Conservation (phyloP, 2,113 vertebrate species). For the Chunga burmeisteri region DNA sequence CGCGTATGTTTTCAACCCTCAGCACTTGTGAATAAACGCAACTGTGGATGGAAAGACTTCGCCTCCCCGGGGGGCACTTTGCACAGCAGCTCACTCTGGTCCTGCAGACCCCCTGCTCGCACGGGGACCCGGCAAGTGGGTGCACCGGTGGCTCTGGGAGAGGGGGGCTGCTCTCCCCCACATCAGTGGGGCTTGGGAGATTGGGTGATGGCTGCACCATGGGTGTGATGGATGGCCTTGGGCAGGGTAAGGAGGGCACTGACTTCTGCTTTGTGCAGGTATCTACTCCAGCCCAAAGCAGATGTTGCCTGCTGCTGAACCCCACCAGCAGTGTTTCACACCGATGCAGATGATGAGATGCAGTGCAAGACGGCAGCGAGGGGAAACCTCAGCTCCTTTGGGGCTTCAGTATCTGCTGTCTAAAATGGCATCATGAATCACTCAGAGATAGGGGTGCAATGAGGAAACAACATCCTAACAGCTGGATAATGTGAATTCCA, state of each 20-base stretch:
- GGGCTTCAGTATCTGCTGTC: not conserved
- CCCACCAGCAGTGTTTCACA: not conserved
- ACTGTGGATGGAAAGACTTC: not conserved
- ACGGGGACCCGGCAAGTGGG: not conserved
- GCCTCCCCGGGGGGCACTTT: not conserved
- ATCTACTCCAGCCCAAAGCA: not conserved
- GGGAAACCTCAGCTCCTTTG: not conserved
- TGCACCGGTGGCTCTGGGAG: not conserved
- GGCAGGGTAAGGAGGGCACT: not conserved
- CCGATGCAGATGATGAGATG: accelerated
- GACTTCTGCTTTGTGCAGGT: not conserved
- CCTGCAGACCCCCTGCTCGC: not conserved
- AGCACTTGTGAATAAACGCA: not conserved
- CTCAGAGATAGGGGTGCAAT: not conserved
- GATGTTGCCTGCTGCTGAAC: not conserved
- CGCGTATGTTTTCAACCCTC: not conserved
- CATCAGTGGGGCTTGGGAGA: not conserved
- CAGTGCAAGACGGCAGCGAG: not conserved
- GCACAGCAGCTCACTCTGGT: not conserved
- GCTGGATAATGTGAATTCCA: not conserved
- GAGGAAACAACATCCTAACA: not conserved
- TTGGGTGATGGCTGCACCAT: not conserved
- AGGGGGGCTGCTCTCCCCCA: not conserved
- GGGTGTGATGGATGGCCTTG: not conserved
- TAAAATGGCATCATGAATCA: not conserved